Conservation (phyloP, 2,113 vertebrate species). For the Limanda limanda region DNA sequence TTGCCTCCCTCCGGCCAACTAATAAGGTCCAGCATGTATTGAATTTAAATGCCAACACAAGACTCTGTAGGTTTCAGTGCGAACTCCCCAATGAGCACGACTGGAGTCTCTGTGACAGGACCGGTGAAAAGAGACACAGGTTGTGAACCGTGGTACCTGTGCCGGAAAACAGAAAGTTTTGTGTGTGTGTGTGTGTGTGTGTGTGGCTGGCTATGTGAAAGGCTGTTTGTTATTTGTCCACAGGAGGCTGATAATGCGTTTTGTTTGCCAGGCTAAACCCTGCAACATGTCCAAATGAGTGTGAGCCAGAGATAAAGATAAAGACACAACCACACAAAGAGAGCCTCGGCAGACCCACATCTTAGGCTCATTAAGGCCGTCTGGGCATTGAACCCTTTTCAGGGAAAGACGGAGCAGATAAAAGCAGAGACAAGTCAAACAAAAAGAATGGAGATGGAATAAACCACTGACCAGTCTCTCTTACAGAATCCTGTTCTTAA, state of each 20-base stretch:
- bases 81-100: not conserved
- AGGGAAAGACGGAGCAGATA: constrained; percentile 46
- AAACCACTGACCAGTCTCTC: constrained; percentile 49
- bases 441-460: constrained; percentile 45
- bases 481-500: constrained; percentile 39
- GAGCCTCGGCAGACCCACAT: constrained; percentile 35
- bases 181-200: constrained; percentile 1
- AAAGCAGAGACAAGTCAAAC: constrained; percentile 48
- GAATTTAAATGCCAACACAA: constrained; percentile 56
- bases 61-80: constrained; percentile 4
- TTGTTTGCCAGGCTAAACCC: constrained; percentile 53
- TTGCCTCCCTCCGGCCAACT: constrained; percentile 23
- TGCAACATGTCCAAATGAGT: constrained; percentile 50
- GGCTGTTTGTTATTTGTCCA: constrained; percentile 30
- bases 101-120: constrained; percentile 18
- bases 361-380: constrained; percentile 51
- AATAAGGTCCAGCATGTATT: constrained; percentile 44
- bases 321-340: constrained; percentile 48
- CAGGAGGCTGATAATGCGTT: constrained; percentile 39
- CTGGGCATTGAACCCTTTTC: constrained; percentile 48
- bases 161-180: constrained; percentile 13
- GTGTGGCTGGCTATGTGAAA: constrained; percentile 21
- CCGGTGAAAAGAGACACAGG: constrained; percentile 16
- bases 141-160: constrained; percentile 24
- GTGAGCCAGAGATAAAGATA: constrained; percentile 53